Evolutionary conservation across 1,140 invertebrate genomes (phyloP), one percentile per base, ranked within the genome.

Genomic region (Varroa destructor): DNA sequence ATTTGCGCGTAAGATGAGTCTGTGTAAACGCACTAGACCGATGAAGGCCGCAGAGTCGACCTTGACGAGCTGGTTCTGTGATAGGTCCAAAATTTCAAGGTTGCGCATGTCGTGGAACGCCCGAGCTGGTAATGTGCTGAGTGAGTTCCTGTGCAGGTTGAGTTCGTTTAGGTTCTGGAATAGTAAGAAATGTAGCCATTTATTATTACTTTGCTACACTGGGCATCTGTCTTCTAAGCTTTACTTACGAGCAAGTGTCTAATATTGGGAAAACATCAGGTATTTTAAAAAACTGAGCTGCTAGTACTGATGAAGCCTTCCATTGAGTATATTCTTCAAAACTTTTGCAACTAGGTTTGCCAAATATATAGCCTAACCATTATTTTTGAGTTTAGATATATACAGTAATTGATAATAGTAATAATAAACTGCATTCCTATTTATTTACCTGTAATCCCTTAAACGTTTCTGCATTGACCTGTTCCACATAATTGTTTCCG

Each of bases 1-100:
- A 79, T 94, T 95, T 77, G 92, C 88, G 75, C 91, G 88, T 56
- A 94, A 80, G 76, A 89, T 88, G 0, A 95, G 80, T 0, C 88
- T 87, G 70, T 88, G 81, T 43, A 94, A 82, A 1, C 86, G 85
- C 0, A 82, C 80, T 25, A 94, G 78, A 1, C 89, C 89, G 61
- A 86, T 84, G 76, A 94, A 90, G 1, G 90, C 88, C 72, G 84
- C 84, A 0, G 85, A 83, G 76, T 90, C 88, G 12, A 94, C 86
- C 75, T 84, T 84, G 12, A 86, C 86, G 76, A 94, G 89, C 73
- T 88, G 84, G 78, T 95, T 95, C 77, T 89, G 85, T 0, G 89
- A 89, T 10, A 95, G 81, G 80, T 94, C 90, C 10, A 95, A 81
- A 77, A 91, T 88, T 76, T 90, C 88, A 56, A 95, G 81, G 75